phyloP scores from a whole-genome alignment of 2,797 vertebrate species.

The Notamacropus eugenii region DNA sequence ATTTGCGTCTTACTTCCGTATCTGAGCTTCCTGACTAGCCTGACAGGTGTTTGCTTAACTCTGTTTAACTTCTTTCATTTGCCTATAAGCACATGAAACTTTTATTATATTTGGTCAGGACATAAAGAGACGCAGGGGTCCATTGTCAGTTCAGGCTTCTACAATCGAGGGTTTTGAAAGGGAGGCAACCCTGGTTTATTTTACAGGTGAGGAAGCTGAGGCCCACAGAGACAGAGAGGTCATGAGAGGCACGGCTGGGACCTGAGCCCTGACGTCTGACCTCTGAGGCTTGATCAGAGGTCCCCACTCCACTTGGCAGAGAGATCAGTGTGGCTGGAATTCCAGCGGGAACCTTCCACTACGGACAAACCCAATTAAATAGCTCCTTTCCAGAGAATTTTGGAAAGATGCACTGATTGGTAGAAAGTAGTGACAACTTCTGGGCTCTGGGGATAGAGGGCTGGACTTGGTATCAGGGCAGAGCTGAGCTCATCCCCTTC shows the following conservation, averaged over 20 bases:
- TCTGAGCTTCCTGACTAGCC: neutral
- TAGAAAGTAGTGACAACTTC: neutral
- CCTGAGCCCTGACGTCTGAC: neutral
- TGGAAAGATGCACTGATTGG: neutral
- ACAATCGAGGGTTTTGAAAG: neutral
- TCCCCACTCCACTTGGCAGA: neutral
- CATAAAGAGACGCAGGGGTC: neutral
- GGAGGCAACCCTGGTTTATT: neutral
- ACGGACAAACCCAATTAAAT: neutral
- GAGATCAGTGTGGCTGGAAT: neutral
- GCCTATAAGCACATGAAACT: neutral
- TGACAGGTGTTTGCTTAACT: slow-evolving; percentile 60
- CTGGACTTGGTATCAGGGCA: neutral
- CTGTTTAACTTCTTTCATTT: neutral
- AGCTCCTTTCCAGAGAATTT: neutral
- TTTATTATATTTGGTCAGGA: neutral
- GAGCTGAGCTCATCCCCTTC: neutral
- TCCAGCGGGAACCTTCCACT: neutral
- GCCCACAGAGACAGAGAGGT: neutral
- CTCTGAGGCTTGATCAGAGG: neutral
- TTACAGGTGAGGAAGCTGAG: neutral
- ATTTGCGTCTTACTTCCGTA: neutral
- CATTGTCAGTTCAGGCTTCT: rapidly evolving
- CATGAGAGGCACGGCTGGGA: neutral
- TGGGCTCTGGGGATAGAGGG: neutral